A percentile compares a stretch with the other conserved stretches of the same genome.
Conservation (phyloP, 2,888 invertebrate genomes). For the Gandaritis pyraliata region DNA sequence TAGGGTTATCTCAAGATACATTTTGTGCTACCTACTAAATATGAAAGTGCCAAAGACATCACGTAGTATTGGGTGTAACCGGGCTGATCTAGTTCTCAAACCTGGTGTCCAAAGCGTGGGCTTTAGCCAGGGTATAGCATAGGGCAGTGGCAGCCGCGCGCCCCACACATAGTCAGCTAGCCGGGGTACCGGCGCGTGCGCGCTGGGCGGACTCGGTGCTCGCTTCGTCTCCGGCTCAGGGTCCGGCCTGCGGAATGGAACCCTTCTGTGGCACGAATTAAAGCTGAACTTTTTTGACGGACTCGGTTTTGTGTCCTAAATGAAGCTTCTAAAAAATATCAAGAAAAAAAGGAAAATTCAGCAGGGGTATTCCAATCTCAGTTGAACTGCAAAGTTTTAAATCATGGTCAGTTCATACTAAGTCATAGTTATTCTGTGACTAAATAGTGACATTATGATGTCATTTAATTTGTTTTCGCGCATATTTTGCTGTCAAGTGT, state of each 20-base stretch:
- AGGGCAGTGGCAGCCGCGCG: constrained; percentile 86
- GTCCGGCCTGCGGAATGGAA: constrained; percentile 77
- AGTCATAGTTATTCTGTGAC: too few species aligned
- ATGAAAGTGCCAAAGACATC: too few species aligned
- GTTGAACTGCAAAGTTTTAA: too few species aligned
- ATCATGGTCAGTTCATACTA: too few species aligned
- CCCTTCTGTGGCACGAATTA: constrained; percentile 80
- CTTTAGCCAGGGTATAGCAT: constrained; percentile 88
- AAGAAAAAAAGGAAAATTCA: too few species aligned
- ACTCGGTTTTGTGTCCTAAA: constrained; percentile 31
- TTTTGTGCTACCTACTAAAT: too few species aligned
- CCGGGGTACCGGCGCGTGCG: constrained; percentile 89
- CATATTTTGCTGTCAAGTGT: too few species aligned
- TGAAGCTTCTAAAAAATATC: background rate
- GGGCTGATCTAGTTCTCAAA: constrained; percentile 39
- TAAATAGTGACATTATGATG: too few species aligned
- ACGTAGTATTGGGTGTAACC: too few species aligned
- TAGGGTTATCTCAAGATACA: too few species aligned
- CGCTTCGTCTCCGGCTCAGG: constrained; percentile 90
- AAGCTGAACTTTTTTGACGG: constrained; percentile 67
- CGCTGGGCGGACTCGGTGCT: constrained; percentile 89
- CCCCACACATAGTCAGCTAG: constrained; percentile 94
- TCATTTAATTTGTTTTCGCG: too few species aligned
- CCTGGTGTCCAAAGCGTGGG: constrained; percentile 80
- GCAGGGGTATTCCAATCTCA: too few species aligned